These are phyloP conservation scores for Micronycteris hirsuta DNA, from an alignment of 2,113 vertebrate species.

Conservation along the genomic window DNA sequence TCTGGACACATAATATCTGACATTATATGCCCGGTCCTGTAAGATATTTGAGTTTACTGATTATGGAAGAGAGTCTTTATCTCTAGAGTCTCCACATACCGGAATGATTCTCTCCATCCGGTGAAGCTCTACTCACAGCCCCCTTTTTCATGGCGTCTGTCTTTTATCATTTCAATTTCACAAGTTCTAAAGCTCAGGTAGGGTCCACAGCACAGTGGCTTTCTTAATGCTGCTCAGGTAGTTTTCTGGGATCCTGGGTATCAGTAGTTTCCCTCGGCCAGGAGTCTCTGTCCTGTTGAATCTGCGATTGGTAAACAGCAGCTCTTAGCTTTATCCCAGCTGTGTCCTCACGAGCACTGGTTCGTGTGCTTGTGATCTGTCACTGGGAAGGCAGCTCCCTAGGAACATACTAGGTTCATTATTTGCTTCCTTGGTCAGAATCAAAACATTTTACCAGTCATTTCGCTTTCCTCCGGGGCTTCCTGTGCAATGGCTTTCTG, in stretches of 20 bases:
- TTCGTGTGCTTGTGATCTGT: background rate
- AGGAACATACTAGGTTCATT: background rate
- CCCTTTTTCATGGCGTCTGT: background rate
- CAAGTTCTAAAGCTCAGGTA: background rate
- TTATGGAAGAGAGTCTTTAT: background rate
- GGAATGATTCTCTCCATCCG: background rate
- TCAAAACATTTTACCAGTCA: background rate
- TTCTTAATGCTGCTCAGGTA: background rate
- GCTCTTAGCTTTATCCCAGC: background rate
- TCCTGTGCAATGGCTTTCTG: background rate
- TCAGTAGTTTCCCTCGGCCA: background rate
- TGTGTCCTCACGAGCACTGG: background rate
- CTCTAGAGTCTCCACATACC: background rate
- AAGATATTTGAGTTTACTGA: background rate
- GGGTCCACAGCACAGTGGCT: background rate
- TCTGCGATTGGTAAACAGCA: background rate
- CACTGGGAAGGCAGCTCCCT: background rate
- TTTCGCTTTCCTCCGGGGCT: background rate
- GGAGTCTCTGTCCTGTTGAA: background rate
- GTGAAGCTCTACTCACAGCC: background rate
- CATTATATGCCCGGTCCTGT: background rate
- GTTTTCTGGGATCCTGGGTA: background rate
- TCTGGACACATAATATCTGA: background rate
- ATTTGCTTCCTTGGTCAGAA: constrained; percentile 19
- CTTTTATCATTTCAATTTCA: background rate